Percentiles rank a stretch among this genome's conserved stretches.
phyloP scores from a whole-genome alignment of 1,140 invertebrate species.

The Calephelis virginiensis region DNA sequence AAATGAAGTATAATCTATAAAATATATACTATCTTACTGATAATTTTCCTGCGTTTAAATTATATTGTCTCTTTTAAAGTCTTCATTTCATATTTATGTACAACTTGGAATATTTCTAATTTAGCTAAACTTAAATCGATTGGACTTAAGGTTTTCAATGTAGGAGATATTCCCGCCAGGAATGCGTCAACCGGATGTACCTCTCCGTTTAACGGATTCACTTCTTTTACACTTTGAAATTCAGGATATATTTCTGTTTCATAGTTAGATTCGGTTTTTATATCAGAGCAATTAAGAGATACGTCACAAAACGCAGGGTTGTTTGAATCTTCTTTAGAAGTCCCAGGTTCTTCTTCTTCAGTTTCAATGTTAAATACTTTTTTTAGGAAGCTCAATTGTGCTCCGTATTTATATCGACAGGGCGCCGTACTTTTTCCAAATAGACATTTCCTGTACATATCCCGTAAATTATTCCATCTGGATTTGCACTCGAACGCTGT shows the following conservation, averaged over 20 bases:
- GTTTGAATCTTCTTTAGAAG: neutral
- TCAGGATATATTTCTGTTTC: conserved; percentile 1
- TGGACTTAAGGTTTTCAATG: neutral
- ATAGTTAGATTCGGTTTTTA: neutral
- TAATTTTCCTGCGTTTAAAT: neutral
- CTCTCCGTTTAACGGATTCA: neutral
- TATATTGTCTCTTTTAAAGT: neutral
- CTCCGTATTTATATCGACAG: conserved; percentile 6
- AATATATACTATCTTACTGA: too few relatives aligned
- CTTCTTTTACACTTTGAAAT: neutral
- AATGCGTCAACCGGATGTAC: conserved; percentile 18
- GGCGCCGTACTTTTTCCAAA: neutral
- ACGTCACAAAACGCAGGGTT: neutral
- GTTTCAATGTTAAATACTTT: neutral
- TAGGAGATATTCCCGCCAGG: neutral
- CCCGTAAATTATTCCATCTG: conserved; percentile 16
- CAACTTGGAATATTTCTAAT: conserved; percentile 12
- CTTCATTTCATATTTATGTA: conserved; percentile 19
- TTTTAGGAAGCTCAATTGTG: conserved; percentile 11
- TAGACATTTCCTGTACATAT: conserved; percentile 9
- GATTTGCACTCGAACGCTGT: conserved; percentile 15
- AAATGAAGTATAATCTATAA: too few relatives aligned
- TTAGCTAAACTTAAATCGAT: conserved; percentile 10
- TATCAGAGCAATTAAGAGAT: neutral
- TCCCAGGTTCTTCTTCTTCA: neutral